Conservation (phyloP, 2,113 vertebrate genomes). For the Cygnus atratus region DNA sequence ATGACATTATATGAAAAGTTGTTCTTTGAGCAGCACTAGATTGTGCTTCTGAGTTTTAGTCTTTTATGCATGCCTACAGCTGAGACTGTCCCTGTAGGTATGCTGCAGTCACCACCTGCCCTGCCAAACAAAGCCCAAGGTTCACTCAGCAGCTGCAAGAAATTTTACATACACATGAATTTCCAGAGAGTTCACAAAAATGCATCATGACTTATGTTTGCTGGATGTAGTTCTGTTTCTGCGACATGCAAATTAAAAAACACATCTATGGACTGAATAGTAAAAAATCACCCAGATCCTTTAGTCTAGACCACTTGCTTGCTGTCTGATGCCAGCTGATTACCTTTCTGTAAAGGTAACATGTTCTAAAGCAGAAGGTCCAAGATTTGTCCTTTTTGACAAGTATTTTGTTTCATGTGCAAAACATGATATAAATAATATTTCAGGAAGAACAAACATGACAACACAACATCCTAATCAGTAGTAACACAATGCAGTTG, state of each 20-base stretch:
- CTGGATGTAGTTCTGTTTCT: background rate
- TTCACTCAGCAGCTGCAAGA: background rate
- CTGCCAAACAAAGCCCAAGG: background rate
- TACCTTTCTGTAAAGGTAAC: background rate
- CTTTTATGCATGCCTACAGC: background rate
- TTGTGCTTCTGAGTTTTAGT: background rate
- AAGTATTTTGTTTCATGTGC: background rate
- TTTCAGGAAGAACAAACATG: background rate
- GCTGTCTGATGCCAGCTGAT: background rate
- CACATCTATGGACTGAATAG: background rate
- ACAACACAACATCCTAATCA: background rate
- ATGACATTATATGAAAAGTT: background rate
- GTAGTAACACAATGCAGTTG: background rate
- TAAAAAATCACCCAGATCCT: background rate
- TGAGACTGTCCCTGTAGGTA: background rate
- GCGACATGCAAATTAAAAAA: background rate
- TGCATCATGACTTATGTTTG: background rate
- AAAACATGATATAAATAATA: background rate
- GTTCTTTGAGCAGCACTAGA: background rate
- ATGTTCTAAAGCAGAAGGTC: background rate
- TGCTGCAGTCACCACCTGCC: too few species aligned
- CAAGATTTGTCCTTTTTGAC: background rate
- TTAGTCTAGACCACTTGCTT: background rate
- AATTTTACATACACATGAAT: background rate
- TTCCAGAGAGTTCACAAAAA: background rate